Base-by-base conservation (phyloP, 2,113 vertebrate species). In the Limnothrissa miodon region DNA sequence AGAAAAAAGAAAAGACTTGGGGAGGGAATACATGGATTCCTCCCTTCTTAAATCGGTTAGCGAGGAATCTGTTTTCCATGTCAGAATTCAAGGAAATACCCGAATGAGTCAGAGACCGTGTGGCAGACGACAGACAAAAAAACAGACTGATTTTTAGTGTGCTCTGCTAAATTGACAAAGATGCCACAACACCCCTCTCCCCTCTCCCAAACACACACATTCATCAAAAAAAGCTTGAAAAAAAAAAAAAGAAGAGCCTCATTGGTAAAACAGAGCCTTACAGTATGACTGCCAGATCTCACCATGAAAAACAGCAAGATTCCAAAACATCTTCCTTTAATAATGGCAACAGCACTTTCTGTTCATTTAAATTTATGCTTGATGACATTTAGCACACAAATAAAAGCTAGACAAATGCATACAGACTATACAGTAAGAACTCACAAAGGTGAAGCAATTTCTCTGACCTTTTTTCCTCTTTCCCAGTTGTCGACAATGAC, bases 81-180 rank as follows among this genome's bases (percentile, higher is more conserved):
- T 74, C 33, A 74, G 66, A 29, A 74, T 74, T 33, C 66, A 33
- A 74, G 66, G 66, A 33, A 74, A 74, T 15, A 33, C 25, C 51
- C 29, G 36, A 36, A n/a, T 80, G 80, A 80, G 46, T 51, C 80
- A 80, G 33, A 80, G 80, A 7, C 45, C 80, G 33, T 80, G 46
- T 53, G 80, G 45, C 79, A 80, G 51, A 53, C 51, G 51, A 23
- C 25, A 80, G 80, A 53, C 80, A 80, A 80, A 80, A 80, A 33
- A 80, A n/a, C 79, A 80, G 29, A 15, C 51, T 80, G 33, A 15
- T 80, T 51, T 80, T 29, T 33, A 33, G 29, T 29, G 13, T n/a
- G 29, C 25, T 51, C 79, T 6, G 48, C 25, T 23, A 29, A 51
- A 80, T 80, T 45, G n/a, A 80, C 51, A 51, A 13, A 80, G 6